A percentile compares a stretch with the other conserved stretches of the same genome.
Conservation (phyloP, 1,140 invertebrate genomes). For the Trichonephila clavipes region DNA sequence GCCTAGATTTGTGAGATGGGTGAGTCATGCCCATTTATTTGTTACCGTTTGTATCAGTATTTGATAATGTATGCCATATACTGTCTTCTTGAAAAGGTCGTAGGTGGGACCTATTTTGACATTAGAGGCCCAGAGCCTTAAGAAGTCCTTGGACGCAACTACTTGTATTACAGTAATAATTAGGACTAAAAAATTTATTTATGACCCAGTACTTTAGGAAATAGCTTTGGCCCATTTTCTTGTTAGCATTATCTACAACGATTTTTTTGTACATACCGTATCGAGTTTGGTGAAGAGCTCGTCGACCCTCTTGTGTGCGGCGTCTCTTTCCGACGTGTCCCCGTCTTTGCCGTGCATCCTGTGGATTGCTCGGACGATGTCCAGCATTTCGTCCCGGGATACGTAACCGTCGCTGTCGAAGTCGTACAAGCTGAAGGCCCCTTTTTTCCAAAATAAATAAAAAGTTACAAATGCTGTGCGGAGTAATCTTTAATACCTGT, state of each 20-base stretch:
- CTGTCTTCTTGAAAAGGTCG: too few species aligned
- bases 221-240: too few species aligned
- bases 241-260: too few species aligned
- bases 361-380: slow-evolving; percentile 83
- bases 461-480: background rate
- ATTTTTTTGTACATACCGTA: slow-evolving; percentile 79
- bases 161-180: background rate
- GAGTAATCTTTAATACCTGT: background rate
- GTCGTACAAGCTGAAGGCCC: slow-evolving; percentile 83
- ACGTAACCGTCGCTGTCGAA: slow-evolving; percentile 84
- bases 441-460: slow-evolving; percentile 77
- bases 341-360: slow-evolving; percentile 82
- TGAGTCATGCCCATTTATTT: too few species aligned
- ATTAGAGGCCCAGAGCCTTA: too few species aligned
- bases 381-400: slow-evolving; percentile 81
- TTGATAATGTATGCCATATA: too few species aligned
- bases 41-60: too few species aligned
- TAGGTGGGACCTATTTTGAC: too few species aligned
- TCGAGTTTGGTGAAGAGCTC: slow-evolving; percentile 84
- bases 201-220: too few species aligned
- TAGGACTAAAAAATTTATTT: too few species aligned
- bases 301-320: slow-evolving; percentile 83
- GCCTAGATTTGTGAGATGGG: too few species aligned
- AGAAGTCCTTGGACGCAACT: background rate
- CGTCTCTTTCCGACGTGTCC: slow-evolving; percentile 82